A percentile compares a stretch with the other conserved stretches of the same genome.
These are phyloP conservation scores for Diarsia mendica DNA, from an alignment of 2,888 invertebrate genomes.

Conservation along the genomic window DNA sequence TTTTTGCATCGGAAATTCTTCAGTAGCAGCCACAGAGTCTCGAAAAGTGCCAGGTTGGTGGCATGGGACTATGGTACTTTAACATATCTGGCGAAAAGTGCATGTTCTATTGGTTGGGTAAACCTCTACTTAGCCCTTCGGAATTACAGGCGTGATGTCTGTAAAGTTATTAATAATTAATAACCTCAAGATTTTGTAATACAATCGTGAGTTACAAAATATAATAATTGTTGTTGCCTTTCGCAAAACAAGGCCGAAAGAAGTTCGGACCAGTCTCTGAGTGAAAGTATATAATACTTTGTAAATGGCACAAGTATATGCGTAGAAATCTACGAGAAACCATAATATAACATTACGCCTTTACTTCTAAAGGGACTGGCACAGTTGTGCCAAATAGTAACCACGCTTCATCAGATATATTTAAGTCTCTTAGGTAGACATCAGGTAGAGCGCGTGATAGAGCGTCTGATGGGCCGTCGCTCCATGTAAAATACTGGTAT, in stretches of 20 bases:
- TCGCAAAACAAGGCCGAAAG: conserved; percentile 52
- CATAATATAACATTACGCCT: neutral
- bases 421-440: no score
- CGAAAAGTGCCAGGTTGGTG: no score
- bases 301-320: neutral
- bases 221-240: conserved; percentile 25
- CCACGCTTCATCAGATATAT: no score
- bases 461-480: no score
- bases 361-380: neutral
- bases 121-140: neutral
- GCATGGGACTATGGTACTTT: no score
- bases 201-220: conserved; percentile 26
- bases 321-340: neutral
- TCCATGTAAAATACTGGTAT: no score
- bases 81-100: no score
- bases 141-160: neutral
- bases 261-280: conserved; percentile 20
- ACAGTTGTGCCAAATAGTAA: no score
- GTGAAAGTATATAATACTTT: conserved; percentile 51
- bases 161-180: conserved; percentile 7
- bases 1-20: neutral
- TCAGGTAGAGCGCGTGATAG: no score
- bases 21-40: no score
- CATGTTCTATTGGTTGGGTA: no score
- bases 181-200: conserved; percentile 4